Evolutionary conservation across 2,113 vertebrate genomes (phyloP), one percentile per base, ranked within the genome.

Genomic region (Platycercus adscitus): DNA sequence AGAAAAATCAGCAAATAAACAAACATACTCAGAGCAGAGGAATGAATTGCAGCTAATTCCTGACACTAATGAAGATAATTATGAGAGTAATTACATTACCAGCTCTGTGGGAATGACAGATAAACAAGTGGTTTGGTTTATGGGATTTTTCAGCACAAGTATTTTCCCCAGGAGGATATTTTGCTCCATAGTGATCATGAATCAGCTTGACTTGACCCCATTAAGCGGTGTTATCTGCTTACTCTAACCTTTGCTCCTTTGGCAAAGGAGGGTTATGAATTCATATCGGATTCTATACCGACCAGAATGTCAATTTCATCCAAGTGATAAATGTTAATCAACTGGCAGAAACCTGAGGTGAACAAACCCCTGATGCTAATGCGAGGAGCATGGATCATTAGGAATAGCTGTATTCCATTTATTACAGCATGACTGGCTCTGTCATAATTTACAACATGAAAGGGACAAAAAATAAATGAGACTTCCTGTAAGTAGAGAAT

Each of bases 61-160:
- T 99, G 98, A 98, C 98, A 98, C 98, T 99, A 99, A 99, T 99
- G 99, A 99, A 98, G 98, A 99, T 99, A 99, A 99, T 99, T 99
- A 99, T 97, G 98, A 98, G 98, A 98, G 98, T 99, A 99, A 99
- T 99, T 99, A 99, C 98, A 99, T 99, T 99, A 99, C 99, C 98
- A 98, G 99, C 99, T 99, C 99, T 98, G 98, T 99, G 99, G 99
- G 99, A 99, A 99, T 99, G 99, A 98, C 98, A 98, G 99, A 98
- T 99, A 99, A 99, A 99, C 99, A 99, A 99, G 99, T 99, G 99
- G 98, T 98, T 98, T 98, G 97, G 97, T 98, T 98, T 98, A 98
- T 98, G 98, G 98, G 97, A 98, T 99, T 99, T 98, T 98, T 98
- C 97, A 97, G 97, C 95, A 96, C 96, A 97, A 98, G 98, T 97